A percentile compares a stretch with the other conserved stretches of the same genome.
Conservation (phyloP, 2,797 vertebrate genomes). For the Malacoctenus gilli region DNA sequence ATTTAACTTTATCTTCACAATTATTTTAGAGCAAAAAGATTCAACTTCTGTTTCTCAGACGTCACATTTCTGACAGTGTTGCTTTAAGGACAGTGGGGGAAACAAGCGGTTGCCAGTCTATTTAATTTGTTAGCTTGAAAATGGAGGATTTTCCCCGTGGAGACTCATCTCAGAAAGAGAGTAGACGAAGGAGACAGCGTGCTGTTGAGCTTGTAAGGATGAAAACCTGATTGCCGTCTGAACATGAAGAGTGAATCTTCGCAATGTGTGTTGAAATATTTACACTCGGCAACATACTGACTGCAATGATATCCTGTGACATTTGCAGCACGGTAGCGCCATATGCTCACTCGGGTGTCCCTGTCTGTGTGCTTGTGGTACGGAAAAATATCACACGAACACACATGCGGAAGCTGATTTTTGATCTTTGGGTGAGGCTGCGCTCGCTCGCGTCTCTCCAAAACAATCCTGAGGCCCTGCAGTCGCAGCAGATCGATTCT, state of each 20-base stretch:
- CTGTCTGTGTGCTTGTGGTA: conserved; percentile 20
- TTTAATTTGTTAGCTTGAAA: too few relatives aligned
- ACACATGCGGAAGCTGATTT: neutral
- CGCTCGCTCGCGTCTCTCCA: conserved; percentile 15
- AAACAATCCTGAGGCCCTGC: conserved; percentile 44
- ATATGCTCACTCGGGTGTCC: conserved; percentile 21
- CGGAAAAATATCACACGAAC: conserved; percentile 16
- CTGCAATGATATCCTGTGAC: conserved; percentile 29
- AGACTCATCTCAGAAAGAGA: too few relatives aligned
- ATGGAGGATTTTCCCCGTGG: too few relatives aligned
- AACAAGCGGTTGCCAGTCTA: too few relatives aligned
- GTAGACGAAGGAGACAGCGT: conserved; percentile 18
- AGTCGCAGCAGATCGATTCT: conserved; percentile 54
- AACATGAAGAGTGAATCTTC: too few relatives aligned
- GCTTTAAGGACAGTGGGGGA: too few relatives aligned
- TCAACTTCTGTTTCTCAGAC: too few relatives aligned
- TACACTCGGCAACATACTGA: conserved; percentile 34
- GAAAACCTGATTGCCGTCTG: conserved; percentile 53
- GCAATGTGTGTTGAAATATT: conserved; percentile 66
- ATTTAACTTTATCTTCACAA: too few relatives aligned
- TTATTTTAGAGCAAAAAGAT: too few relatives aligned
- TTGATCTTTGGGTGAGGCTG: conserved; percentile 5
- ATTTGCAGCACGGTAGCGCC: conserved; percentile 34
- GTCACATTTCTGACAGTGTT: too few relatives aligned
- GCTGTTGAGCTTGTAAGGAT: conserved; percentile 41